Percentiles rank a stretch among this genome's conserved stretches.
These are phyloP conservation scores for Percopsis omiscomaycus DNA, from an alignment of 2,797 vertebrate species.

Conservation along the genomic window DNA sequence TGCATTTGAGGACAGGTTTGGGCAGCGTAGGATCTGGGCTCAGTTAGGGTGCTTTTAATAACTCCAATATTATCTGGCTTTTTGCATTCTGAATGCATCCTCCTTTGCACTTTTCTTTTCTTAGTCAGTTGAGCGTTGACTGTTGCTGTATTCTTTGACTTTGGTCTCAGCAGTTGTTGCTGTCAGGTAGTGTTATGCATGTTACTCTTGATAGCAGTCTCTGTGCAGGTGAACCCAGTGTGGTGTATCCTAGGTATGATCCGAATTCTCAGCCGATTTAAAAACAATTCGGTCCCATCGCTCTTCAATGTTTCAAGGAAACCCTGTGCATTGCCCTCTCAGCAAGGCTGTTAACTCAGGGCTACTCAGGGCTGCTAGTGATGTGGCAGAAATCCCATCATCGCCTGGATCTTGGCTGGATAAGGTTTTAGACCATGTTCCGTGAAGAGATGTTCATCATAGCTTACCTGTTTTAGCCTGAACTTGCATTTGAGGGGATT, in stretches of 20 bases:
- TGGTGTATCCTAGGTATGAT: not conserved
- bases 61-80: too few relatives aligned
- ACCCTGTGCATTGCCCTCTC: conserved; percentile 18
- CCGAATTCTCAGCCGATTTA: conserved; percentile 4
- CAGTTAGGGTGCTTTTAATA: too few relatives aligned
- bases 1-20: conserved; percentile 16
- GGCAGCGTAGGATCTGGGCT: conserved; percentile 9
- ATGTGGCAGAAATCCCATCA: conserved; percentile 20
- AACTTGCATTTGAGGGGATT: not conserved
- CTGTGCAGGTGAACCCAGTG: too few relatives aligned
- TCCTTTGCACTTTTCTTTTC: not conserved
- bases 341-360: conserved; percentile 12
- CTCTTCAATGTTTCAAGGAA: conserved; percentile 21
- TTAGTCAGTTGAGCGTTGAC: not conserved
- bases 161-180: not conserved
- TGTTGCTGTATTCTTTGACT: not conserved
- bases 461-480: not conserved
- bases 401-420: not conserved
- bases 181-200: too few relatives aligned
- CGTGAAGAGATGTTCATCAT: not conserved
- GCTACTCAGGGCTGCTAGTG: conserved; percentile 26
- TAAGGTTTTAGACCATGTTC: not conserved
- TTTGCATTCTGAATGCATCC: not conserved
- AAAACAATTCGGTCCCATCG: conserved; percentile 17
- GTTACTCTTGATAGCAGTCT: too few relatives aligned